Base-by-base conservation (phyloP, 2,888 invertebrate species). In the Metalampra italica region DNA sequence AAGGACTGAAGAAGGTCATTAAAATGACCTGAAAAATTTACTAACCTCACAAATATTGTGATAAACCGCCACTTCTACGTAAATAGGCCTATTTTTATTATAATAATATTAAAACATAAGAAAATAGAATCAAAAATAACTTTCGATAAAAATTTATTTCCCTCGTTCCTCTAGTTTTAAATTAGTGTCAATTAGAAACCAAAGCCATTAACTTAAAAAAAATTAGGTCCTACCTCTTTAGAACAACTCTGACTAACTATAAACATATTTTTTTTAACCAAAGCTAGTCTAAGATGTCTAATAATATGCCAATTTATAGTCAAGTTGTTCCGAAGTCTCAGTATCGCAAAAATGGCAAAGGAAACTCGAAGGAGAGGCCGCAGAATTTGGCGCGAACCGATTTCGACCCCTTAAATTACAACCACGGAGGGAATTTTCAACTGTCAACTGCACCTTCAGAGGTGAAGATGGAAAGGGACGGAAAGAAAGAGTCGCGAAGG, bases 341-440 rank as follows among this genome's bases (percentile, higher is more conserved):
- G 47, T 82, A 80, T 15, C 44, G 42, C 7, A 46, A 46, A 15
- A 44, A 14, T 22, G 5, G 37, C 67, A 83, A 68, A 62, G 59
- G 30, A 53, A 61, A 48, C 59, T 63, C 53, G 57, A 68, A 12
- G 57, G 68, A 15, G 66, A 68, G 34, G 7, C 54, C 49, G 0
- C 73, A 75, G 43, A 76, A 71, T 15, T 51, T 76, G 9, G 58
- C 71, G 0, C 91, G 92, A 66, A 57, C 91, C 52, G 67, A 94
- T 83, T 74, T 94, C 66, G 88, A 94, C 86, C 79, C 95, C 62
- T 71, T 94, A 87, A 63, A 95, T 89, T 65, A 92, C 85, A 67
- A 94, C 82, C 82, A 85, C 61, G 88, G 89, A 1, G 90, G 90
- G 0, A 89, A 90, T 43, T 89, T 90, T 37, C 72, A 75, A 47